Evolutionary conservation across 23 tunicate genomes (phyloP), one percentile per base, ranked within the genome.

Genomic region (Oikopleura dioica): DNA sequence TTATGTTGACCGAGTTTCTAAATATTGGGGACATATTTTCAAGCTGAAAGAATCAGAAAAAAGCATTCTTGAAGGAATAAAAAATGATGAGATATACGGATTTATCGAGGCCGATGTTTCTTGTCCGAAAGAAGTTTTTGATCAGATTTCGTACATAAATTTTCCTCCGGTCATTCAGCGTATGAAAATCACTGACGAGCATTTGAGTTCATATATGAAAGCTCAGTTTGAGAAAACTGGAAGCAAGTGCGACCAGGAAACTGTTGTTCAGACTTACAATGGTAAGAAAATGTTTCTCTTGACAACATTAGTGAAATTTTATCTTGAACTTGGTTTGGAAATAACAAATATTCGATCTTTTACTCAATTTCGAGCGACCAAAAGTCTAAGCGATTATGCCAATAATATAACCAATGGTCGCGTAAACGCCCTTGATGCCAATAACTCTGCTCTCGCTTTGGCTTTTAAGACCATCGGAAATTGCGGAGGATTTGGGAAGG

Each of bases 131-230:
- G 2, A 63, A 12, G 2, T 63, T 2, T 12, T 63, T 21, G 32
- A 23, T 16, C 5, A 4, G 4, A 63, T 63, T 23, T 2, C 2
- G 5, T 12, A 63, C 72, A 2, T 23, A 2, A 28, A 63, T 63
- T 63, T 63, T 31, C 72, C 72, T 23, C 72, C 72, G 72, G 26
- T 63, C 16, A 63, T 63, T 2, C 16, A 63, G 33, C 29, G 72
- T 12, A 24, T 21, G 33, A 31, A 63, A 28, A 23, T 63, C 2
- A 28, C 29, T 12, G 33, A 63, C 33, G 33, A 63, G 33, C 33
- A 21, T 63, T 63, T 63, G 33, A 21, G 30, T 16, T 4, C 29
- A 24, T 63, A 63, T 31, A 63, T 63, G 72, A 44, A 44, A 21
- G 33, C 29, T 16, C 4, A 63, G 33, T 2, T 23, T 12, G 30